Base-by-base conservation (phyloP, 2,888 invertebrate species). In the Cantharis nigra region DNA sequence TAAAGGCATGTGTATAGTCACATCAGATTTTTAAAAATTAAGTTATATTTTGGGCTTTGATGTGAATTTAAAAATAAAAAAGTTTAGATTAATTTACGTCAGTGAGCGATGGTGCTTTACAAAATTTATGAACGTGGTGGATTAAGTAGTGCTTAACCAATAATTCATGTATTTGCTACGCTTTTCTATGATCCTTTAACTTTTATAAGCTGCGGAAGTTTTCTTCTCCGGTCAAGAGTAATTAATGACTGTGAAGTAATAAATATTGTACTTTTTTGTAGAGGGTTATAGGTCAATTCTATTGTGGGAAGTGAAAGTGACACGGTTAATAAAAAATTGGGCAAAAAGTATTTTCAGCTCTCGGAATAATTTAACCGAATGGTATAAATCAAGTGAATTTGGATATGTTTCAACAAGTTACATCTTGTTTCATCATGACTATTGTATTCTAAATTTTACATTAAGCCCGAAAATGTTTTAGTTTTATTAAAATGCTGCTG, bases 201-300 rank as follows among this genome's bases (percentile, higher is more conserved):
- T 73, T 73, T 72, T 33, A 67, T 67, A 73, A 65, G 72, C 62
- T 69, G 23, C 26, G 13, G 67, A 70, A 71, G 67, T 65, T 73
- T 71, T 69, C 72, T 72, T 20, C 67, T 33, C n/a, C 65, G 67
- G 65, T 67, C 69, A 73, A 67, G 67, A 62, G 72, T 73, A 73
- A 73, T 73, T 73, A 73, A 73, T 73, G 72, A 67, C 49, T 49
- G 62, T 73, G 67, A 67, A 49, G 72, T 62, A 73, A 73, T 73
- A 73, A 73, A 73, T 73, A 67, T 65, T 67, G 33, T 30, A 67
- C 67, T 72, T 73, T 72, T 72, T 20, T 69, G 65, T 67, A 13
- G 63, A 67, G 49, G 67, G 72, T 73, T 67, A 33, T 67, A 73
- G 72, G 67, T 73, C 72, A 23, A 49, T 73, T 73, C 67, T 69